Evolutionary conservation across 1,140 invertebrate genomes (phyloP).

Genomic region (Psix sp.): DNA sequence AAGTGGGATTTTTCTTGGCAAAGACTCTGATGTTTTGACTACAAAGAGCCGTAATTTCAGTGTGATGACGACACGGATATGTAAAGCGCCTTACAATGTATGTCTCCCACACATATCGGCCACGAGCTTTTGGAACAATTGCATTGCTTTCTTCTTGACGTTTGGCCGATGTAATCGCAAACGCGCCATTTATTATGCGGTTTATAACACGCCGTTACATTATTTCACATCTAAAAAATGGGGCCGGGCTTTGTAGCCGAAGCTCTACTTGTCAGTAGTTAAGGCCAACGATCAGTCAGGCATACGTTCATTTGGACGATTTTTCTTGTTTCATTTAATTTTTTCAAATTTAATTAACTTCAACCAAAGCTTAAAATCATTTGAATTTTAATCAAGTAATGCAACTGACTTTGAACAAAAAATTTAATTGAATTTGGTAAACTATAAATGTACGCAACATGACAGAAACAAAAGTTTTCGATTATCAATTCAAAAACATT

Average conservation of each 20-base stretch:
- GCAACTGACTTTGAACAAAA: too few species aligned
- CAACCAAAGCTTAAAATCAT: too few species aligned
- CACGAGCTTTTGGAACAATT: conserved; percentile 39
- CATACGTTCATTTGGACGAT: too few species aligned
- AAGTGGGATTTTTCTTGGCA: conserved; percentile 6
- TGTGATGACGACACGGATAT: conserved; percentile 46
- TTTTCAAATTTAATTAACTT: too few species aligned
- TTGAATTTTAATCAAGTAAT: too few species aligned
- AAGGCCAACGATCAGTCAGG: conserved; percentile 42
- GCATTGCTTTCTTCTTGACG: conserved; percentile 40
- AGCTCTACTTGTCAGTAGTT: conserved; percentile 31
- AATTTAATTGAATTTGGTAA: too few species aligned
- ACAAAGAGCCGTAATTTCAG: conserved; percentile 38
- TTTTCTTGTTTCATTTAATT: too few species aligned
- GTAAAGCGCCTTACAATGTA: conserved; percentile 39
- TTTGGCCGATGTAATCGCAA: conserved; percentile 46
- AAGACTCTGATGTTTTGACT: conserved; percentile 28
- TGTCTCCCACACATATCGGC: conserved; percentile 40
- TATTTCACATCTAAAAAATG: too few species aligned
- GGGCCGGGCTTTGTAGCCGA: too few species aligned
- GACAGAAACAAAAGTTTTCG: too few species aligned
- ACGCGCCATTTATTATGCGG: conserved; percentile 44
- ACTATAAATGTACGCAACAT: too few species aligned
- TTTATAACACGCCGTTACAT: conserved; percentile 46
- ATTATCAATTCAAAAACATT: too few species aligned